A percentile compares a stretch with the other conserved stretches of the same genome.
These are phyloP conservation scores for Epistrophe eligans DNA, from an alignment of 2,888 invertebrate genomes.

Conservation along the genomic window DNA sequence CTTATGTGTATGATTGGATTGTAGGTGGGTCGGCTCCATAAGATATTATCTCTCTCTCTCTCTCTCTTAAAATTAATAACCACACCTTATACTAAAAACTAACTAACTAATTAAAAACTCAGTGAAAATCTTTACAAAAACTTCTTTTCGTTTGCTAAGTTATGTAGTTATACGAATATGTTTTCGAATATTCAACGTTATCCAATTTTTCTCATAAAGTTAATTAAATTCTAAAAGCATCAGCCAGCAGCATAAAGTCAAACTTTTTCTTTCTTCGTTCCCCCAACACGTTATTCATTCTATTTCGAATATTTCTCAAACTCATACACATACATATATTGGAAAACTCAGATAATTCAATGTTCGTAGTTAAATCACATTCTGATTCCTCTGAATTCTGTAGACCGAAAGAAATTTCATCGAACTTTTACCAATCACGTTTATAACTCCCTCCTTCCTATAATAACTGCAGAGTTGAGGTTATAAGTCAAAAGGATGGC, in stretches of 20 bases:
- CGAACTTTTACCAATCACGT: slow-evolving; percentile 59
- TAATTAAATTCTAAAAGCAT: slow-evolving; percentile 11
- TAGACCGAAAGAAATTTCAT: slow-evolving; percentile 60
- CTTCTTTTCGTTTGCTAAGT: too few relatives aligned
- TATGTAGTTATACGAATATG: too few relatives aligned
- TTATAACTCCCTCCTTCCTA: not conserved
- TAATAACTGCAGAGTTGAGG: too few relatives aligned
- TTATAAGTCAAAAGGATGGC: slow-evolving; percentile 20
- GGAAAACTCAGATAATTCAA: slow-evolving; percentile 20
- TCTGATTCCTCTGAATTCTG: slow-evolving; percentile 35
- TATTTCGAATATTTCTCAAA: not conserved
- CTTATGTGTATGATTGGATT: too few relatives aligned
- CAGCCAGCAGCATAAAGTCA: not conserved
- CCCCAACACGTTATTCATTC: not conserved
- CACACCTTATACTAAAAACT: too few relatives aligned
- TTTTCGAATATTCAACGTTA: not conserved
- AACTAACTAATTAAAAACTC: too few relatives aligned
- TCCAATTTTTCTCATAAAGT: not conserved
- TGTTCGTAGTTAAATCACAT: slow-evolving; percentile 53
- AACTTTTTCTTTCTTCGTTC: not conserved
- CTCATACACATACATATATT: not conserved
- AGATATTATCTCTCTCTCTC: too few relatives aligned
- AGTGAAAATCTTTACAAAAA: too few relatives aligned
- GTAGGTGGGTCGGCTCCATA: too few relatives aligned
- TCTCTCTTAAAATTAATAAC: too few relatives aligned